A percentile compares a stretch with the other conserved stretches of the same genome.
Conservation (phyloP, 1,140 invertebrate species). For the Medauroidea extradentata region DNA sequence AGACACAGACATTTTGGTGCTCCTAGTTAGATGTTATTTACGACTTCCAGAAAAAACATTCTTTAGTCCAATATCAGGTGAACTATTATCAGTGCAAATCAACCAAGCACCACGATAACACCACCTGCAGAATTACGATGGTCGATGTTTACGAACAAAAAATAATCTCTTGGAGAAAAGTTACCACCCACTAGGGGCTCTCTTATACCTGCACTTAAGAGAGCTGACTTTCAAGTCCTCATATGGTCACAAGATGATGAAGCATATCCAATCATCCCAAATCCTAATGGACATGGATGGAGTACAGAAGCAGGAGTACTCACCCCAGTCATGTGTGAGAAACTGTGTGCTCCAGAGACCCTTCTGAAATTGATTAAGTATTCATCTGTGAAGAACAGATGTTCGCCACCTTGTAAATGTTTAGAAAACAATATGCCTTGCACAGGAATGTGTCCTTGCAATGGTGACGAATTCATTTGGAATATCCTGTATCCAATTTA, state of each 20-base stretch:
- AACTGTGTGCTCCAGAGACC: constrained; percentile 5
- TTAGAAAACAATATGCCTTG: constrained; percentile 3
- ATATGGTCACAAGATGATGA: constrained; percentile 2
- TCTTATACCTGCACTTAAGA: constrained; percentile 1
- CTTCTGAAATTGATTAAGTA: constrained; percentile 6
- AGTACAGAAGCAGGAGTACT: not conserved
- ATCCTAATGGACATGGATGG: constrained; percentile 6
- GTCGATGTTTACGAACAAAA: constrained; percentile 8
- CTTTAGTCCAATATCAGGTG: not conserved
- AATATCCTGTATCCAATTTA: not conserved
- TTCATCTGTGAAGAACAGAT: not conserved
- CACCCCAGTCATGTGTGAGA: not conserved
- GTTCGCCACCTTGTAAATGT: constrained; percentile 10
- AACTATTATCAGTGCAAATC: not conserved
- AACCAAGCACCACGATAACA: not conserved
- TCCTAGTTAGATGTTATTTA: constrained; percentile 1
- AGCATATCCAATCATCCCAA: not conserved
- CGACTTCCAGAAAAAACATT: not conserved
- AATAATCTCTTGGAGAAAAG: not conserved
- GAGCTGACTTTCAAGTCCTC: constrained; percentile 1
- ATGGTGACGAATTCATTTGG: not conserved
- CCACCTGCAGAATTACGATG: constrained; percentile 8
- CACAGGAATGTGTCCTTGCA: constrained; percentile 17
- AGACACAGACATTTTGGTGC: constrained; percentile 4
- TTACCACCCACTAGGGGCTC: constrained; percentile 5